Base-by-base conservation (phyloP, 2,888 invertebrate genomes). In the Rhimphoctona megacephalus region DNA sequence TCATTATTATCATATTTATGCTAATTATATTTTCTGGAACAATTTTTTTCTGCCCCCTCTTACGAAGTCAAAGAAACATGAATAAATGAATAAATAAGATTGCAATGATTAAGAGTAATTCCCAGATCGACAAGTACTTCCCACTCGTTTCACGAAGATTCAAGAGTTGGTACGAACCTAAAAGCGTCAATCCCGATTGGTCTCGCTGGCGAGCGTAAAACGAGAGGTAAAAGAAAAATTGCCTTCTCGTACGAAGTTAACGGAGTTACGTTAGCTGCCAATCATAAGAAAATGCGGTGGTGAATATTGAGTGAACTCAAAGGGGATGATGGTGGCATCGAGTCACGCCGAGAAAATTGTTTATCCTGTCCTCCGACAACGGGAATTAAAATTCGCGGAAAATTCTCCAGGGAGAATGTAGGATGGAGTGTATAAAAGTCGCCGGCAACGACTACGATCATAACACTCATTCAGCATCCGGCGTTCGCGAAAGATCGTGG, bases 311-410 rank as follows among this genome's bases (percentile, higher is more conserved):
- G 77, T 57, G 80, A 66, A 78, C 81, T 74, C 74, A 81, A 66
- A 64, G 57, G 78, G 82, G 82, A 83, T 73, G 54, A 78, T 74
- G n/a, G 43, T 78, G 30, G 0, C 67, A 49, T 54, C 80, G 57
- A 54, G 70, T 79, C 33, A 76, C 76, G 83, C 46, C 69, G 83
- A 87, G 90, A 91, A 74, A 92, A 90, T 92, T 90, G 90, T 92
- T 92, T 92, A 90, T 92, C 91, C 80, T 39, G 43, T 43, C 74
- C 61, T 74, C 69, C 69, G 83, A 80, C 61, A 86, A 85, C 87
- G 86, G 70, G 90, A 90, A 92, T 92, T 92, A 91, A 92, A 91
- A 92, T 92, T 92, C 90, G 91, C 89, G 78, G 69, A 46, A 52
- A 64, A 77, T 78, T 72, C 86, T 78, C 66, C 54, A 64, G 85